Percentiles rank a stretch among this genome's conserved stretches.
Conservation (phyloP, 2,113 vertebrate species). For the Protobothrops mucrosquamatus region DNA sequence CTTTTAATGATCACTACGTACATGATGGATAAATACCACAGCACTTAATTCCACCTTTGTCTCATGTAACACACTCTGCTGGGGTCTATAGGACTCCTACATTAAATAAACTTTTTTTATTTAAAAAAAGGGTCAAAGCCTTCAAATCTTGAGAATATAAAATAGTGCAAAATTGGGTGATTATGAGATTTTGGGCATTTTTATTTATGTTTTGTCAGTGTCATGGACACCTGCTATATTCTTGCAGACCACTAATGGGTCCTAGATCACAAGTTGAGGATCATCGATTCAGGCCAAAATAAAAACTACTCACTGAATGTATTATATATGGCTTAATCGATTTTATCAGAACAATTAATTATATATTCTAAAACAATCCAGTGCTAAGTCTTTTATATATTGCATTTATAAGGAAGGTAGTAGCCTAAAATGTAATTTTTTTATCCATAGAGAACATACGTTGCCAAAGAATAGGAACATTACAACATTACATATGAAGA, state of each 20-base stretch:
- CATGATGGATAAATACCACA: neutral
- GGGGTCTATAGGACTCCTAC: neutral
- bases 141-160: neutral
- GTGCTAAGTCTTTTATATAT: constrained; percentile 49
- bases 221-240: neutral
- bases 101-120: neutral
- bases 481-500: constrained; percentile 70
- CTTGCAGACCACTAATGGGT: neutral
- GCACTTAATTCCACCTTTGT: neutral
- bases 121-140: neutral
- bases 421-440: constrained; percentile 69
- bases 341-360: constrained; percentile 52
- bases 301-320: rapidly evolving
- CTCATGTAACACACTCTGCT: neutral
- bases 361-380: constrained; percentile 56
- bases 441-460: constrained; percentile 66
- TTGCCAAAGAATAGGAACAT: constrained; percentile 64
- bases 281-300: neutral
- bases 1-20: neutral
- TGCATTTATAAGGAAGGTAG: constrained; percentile 71
- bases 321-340: constrained; percentile 23
- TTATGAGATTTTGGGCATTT: neutral
- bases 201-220: neutral
- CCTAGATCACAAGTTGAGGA: neutral
- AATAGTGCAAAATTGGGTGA: neutral